phyloP scores from a whole-genome alignment of 2,113 vertebrate genomes.

The Gila orcuttii region DNA sequence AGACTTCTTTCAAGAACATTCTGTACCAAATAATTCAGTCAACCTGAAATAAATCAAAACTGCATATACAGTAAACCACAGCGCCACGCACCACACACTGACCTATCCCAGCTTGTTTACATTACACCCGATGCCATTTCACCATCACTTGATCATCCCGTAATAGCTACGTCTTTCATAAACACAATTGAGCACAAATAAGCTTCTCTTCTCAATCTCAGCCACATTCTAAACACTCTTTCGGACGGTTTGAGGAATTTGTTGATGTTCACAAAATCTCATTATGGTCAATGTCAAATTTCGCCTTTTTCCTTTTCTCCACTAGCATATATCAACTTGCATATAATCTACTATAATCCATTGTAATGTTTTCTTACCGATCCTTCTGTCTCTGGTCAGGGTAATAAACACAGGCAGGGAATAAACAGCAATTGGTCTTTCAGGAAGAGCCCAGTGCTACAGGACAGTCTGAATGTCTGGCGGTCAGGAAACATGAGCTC shows the following conservation, averaged over 20 bases:
- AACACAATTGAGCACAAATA: background rate
- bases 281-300: background rate
- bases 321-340: background rate
- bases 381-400: background rate
- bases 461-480: conserved; percentile 1
- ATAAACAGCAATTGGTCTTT: conserved; percentile 30
- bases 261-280: background rate
- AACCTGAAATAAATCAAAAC: background rate
- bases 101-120: conserved; percentile 13
- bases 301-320: background rate
- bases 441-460: conserved; percentile 18
- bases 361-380: background rate
- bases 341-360: background rate
- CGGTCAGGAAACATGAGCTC: conserved; percentile 48
- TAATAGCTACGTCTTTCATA: conserved; percentile 14
- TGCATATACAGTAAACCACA: background rate
- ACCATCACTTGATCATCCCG: background rate
- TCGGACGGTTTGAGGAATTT: background rate
- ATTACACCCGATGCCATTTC: background rate
- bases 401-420: background rate
- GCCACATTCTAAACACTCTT: background rate
- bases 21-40: background rate
- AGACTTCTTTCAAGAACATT: background rate
- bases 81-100: background rate
- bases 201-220: background rate